phyloP scores from a whole-genome alignment of 2,888 invertebrate genomes.

The Fissipunctia ypsillon region DNA sequence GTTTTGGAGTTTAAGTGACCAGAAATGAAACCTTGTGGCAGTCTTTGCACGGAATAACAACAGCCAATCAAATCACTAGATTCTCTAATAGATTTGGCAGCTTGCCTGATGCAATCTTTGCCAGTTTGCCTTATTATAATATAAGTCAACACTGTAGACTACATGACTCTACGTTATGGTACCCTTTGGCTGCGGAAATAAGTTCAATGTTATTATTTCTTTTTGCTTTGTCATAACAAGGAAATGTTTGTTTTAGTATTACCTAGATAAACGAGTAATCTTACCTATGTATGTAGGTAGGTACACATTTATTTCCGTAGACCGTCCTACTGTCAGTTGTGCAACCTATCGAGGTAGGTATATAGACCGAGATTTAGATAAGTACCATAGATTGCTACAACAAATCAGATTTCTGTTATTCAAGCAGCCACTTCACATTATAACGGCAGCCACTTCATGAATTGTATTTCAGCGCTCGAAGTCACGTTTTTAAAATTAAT shows the following conservation, averaged over 20 bases:
- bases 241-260: slow-evolving; percentile 30
- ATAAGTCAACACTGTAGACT: background rate
- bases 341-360: too few relatives aligned
- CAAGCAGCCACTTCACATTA: too few relatives aligned
- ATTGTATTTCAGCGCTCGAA: slow-evolving; percentile 5
- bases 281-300: background rate
- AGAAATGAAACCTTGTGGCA: slow-evolving; percentile 1
- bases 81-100: background rate
- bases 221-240: slow-evolving; percentile 9
- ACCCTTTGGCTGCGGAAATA: slow-evolving; percentile 22
- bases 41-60: background rate
- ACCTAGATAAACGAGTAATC: slow-evolving; percentile 30
- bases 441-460: background rate
- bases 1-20: background rate
- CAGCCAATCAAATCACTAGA: background rate
- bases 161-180: background rate
- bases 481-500: slow-evolving; percentile 1
- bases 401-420: background rate
- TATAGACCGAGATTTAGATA: slow-evolving; percentile 9
- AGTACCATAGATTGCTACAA: background rate
- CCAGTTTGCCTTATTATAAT: too few relatives aligned
- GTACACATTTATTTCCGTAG: slow-evolving; percentile 28
- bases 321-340: too few relatives aligned
- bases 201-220: slow-evolving; percentile 18
- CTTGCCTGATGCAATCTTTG: background rate